Percentiles rank a stretch among this genome's conserved stretches.
phyloP scores from a whole-genome alignment of 2,797 vertebrate species.

The Cossypha dichroa region DNA sequence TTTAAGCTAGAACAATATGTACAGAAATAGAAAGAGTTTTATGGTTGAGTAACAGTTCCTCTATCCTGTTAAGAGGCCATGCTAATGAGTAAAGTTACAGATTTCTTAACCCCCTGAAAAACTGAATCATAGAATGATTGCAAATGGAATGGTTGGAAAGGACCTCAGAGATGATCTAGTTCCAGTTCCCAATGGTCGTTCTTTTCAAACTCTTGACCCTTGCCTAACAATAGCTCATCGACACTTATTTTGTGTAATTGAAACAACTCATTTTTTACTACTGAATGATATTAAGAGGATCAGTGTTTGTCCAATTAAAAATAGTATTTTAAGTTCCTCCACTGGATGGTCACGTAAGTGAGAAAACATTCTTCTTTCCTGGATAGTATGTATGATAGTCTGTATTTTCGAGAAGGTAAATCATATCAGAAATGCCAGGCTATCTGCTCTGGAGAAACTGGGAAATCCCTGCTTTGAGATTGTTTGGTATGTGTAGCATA shows the following conservation, averaged over 20 bases:
- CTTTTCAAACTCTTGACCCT: neutral
- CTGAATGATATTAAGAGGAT: neutral
- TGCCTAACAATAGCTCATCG: neutral
- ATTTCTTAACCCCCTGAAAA: neutral
- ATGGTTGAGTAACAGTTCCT: neutral
- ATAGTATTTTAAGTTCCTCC: neutral
- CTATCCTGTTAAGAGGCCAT: neutral
- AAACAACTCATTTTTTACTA: neutral
- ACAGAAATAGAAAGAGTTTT: neutral
- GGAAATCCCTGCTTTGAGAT: neutral
- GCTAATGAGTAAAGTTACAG: neutral
- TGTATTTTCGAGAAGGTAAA: neutral
- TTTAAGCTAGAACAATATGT: neutral
- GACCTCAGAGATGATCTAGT: neutral
- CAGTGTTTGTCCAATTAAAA: neutral
- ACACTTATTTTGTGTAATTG: neutral
- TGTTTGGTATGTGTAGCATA: neutral
- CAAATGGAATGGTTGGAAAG: neutral
- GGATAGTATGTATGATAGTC: too few relatives aligned
- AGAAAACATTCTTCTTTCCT: neutral
- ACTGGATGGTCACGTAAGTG: neutral
- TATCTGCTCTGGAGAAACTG: neutral
- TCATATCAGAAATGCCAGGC: neutral
- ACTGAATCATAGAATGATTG: neutral
- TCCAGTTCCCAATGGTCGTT: fast-evolving